phyloP scores from a whole-genome alignment of 1,140 invertebrate genomes.

The Sminthurides bifidus region DNA sequence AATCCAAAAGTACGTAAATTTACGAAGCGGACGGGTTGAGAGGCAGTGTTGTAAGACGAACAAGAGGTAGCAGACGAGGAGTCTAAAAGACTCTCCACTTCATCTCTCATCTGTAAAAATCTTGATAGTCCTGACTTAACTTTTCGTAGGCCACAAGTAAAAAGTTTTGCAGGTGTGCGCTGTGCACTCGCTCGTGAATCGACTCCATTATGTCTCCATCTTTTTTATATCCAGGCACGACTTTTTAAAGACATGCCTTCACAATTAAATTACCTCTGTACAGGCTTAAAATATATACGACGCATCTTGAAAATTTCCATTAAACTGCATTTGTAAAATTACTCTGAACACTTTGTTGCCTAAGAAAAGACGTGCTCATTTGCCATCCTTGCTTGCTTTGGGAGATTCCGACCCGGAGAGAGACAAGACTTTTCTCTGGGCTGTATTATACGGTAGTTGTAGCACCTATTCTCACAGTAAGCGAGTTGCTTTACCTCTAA shows the following conservation, averaged over 20 bases:
- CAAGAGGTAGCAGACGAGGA: no score
- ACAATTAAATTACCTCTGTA: slow-evolving; percentile 11
- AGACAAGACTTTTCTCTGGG: no score
- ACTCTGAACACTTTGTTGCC: slow-evolving; percentile 5
- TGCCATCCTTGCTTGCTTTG: no score
- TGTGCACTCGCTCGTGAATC: slow-evolving; percentile 12
- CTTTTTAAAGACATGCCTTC: slow-evolving; percentile 8
- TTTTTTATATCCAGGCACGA: slow-evolving; percentile 10
- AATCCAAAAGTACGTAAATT: no score
- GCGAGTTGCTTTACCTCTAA: no score
- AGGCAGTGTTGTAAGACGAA: no score
- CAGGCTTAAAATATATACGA: slow-evolving; percentile 7
- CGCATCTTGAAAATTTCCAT: slow-evolving; percentile 12
- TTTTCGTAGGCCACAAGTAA: neutral
- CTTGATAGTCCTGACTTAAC: neutral
- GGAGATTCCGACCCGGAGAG: no score
- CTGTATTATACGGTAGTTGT: no score
- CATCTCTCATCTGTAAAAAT: slow-evolving; percentile 9
- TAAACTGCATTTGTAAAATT: slow-evolving; percentile 12
- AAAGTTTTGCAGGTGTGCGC: slow-evolving; percentile 10
- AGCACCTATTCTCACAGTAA: no score
- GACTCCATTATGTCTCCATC: slow-evolving; percentile 14
- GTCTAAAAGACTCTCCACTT: slow-evolving; percentile 5
- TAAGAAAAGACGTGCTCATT: no score
- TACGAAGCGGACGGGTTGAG: no score